A percentile compares a stretch with the other conserved stretches of the same genome.
These are phyloP conservation scores for Brachionus angularis DNA, from an alignment of 1,140 invertebrate species.

Conservation along the genomic window DNA sequence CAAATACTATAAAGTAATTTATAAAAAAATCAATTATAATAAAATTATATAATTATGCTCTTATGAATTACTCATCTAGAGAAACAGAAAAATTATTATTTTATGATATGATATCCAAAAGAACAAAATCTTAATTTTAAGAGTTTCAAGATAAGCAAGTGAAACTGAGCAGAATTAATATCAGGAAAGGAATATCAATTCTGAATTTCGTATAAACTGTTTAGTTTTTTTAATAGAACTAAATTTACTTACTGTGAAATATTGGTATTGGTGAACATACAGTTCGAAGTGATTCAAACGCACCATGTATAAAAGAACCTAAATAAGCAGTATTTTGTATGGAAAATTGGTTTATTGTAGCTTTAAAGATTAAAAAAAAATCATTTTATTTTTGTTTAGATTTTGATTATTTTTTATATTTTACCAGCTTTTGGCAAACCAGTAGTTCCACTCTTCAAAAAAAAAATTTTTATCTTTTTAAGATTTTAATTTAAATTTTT, in stretches of 20 bases:
- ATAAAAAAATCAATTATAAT: constrained; percentile 44
- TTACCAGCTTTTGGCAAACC: constrained; percentile 8
- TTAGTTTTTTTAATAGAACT: too few species aligned
- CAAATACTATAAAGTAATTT: constrained; percentile 94
- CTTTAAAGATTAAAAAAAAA: background rate
- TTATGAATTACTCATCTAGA: background rate
- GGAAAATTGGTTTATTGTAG: constrained; percentile 13
- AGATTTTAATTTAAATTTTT: constrained; percentile 17
- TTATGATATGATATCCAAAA: too few species aligned
- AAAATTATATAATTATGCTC: background rate
- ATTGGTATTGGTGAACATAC: constrained; percentile 27
- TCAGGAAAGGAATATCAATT: too few species aligned
- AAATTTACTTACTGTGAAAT: constrained; percentile 32
- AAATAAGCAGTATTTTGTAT: constrained; percentile 28
- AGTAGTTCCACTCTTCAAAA: constrained; percentile 19
- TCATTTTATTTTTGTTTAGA: background rate
- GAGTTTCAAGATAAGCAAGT: too few species aligned
- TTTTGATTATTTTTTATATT: background rate
- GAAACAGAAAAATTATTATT: constrained; percentile 71
- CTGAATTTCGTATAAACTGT: constrained; percentile 49
- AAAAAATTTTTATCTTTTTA: background rate
- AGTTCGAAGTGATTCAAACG: constrained; percentile 48
- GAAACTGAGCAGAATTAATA: too few species aligned
- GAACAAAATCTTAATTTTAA: too few species aligned
- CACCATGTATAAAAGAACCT: constrained; percentile 21